A percentile compares a stretch with the other conserved stretches of the same genome.
phyloP scores from a whole-genome alignment of 2,888 invertebrate species.

The Lacanobia oleracea region DNA sequence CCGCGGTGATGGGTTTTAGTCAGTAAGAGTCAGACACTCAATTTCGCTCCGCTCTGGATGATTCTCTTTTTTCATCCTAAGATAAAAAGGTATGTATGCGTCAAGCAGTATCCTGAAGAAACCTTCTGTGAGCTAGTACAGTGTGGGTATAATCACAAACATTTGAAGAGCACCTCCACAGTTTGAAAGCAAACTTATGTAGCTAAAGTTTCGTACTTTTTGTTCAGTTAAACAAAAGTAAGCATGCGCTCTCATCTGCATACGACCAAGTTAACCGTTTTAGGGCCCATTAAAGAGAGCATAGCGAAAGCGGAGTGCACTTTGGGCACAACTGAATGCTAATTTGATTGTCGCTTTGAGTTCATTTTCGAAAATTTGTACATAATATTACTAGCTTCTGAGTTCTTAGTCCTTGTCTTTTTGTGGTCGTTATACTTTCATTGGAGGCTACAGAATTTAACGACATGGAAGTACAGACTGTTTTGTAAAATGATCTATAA shows the following conservation, averaged over 20 bases:
- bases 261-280: conserved; percentile 48
- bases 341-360: conserved; percentile 53
- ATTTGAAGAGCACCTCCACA: conserved; percentile 2
- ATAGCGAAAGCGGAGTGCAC: conserved; percentile 50
- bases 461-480: neutral
- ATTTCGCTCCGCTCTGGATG: too few relatives aligned
- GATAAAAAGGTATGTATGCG: too few relatives aligned
- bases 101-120: neutral
- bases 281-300: conserved; percentile 51
- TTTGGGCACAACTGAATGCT: conserved; percentile 56
- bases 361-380: conserved; percentile 44
- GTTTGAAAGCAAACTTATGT: conserved; percentile 15
- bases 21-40: too few relatives aligned
- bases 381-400: conserved; percentile 39
- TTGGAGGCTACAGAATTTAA: conserved; percentile 26
- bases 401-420: conserved; percentile 20
- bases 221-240: conserved; percentile 45
- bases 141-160: conserved; percentile 5
- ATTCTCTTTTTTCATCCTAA: too few relatives aligned
- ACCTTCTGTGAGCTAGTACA: neutral
- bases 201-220: conserved; percentile 12
- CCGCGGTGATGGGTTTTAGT: too few relatives aligned
- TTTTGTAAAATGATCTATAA: neutral
- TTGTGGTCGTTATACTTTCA: conserved; percentile 25
- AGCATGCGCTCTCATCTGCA: conserved; percentile 52